Evolutionary conservation across 2,888 invertebrate species (phyloP), one percentile per base, ranked within the genome.

Genomic region (Odontomyia ornata): DNA sequence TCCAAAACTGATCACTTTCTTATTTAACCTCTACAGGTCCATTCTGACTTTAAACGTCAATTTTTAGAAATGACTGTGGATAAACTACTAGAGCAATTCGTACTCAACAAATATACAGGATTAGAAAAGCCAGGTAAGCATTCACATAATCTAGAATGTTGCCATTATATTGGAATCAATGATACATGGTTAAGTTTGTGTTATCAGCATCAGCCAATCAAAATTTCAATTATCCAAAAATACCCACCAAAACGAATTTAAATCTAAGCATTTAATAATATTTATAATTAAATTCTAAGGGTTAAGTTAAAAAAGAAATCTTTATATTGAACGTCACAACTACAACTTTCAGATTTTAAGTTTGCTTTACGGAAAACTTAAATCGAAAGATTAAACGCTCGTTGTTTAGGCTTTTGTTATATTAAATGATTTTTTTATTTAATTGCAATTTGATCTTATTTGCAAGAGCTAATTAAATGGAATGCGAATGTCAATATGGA

Each of bases 21-120:
- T n/a, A n/a, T n/a, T n/a, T n/a, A 60, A 60, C 7, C 7, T 25
- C 65, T 36, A 27, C 57, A 92, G 90, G 95, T 97, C n/a, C 96
- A 97, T 85, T 91, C 93, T 80, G 98, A 99, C 84, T 97, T 98
- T 84, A 93, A 95, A 84, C 92, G 94, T 80, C 97, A 96, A 84
- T 96, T 97, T 86, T 89, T 95, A 81, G 95, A 96, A 85, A 90
- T 97, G 89, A 95, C 96, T 64, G 95, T 98, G 47, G 97, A 98
- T 83, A 95, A 96, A 85, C 89, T 99, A 76, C 88, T 99, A 80
- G 94, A 96, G 85, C 94, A 95, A 85, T 97, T 99, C 87, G 93
- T 98, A 76, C 90, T 94, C 83, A 93, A 93, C 82, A 98, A 98
- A 88, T 94, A 95, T 82, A 98, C 97, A 80, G 97, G 98, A 81